Base-by-base conservation (phyloP, 2,113 vertebrate genomes). In the Oxyruncus cristatus region DNA sequence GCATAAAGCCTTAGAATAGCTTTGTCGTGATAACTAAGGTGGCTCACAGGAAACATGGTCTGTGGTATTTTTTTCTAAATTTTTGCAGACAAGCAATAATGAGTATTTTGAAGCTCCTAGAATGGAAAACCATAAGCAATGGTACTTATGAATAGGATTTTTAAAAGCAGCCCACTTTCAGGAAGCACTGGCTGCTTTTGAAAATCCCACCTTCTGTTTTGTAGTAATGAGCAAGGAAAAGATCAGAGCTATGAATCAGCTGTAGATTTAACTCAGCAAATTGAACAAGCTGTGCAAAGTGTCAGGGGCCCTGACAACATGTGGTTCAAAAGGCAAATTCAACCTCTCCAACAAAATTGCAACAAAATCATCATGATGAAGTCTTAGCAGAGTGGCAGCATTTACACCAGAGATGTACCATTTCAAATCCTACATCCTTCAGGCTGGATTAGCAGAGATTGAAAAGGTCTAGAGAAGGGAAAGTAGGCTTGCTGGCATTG, bases 281-380 rank as follows among this genome's bases (percentile, higher is more conserved):
- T 76, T 85, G 87, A 92, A 80, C 55, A 83, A 91, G 66, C 77
- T 91, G 87, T 89, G 66, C 66, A 47, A 85, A 90, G 63, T 93
- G 65, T 66, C 67, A 92, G 52, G 8, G 52, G 33, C 52, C 74
- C 59, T 70, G 63, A 68, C 74, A 93, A 59, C 75, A 83, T 62
- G n/a, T 79, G 24, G 35, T 88, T 96, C 85, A 85, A 96, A 96
- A 94, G 63, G 58, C 33, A 75, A 85, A 70, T 94, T 73, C 82
- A 92, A 32, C 33, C 23, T 74, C 67, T 85, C 58, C 50, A 85
- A 47, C 27, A 65, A 67, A 91, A 89, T 91, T 65, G 27, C 52
- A 84, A 61, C 37, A 85, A 94, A 92, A 70, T 62, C 18, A 39
- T 80, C 6, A 1, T 42, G 50, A 42, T 79, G 42, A 76, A 79